Evolutionary conservation across 2,888 invertebrate species (phyloP).

Genomic region (Noctua comes): DNA sequence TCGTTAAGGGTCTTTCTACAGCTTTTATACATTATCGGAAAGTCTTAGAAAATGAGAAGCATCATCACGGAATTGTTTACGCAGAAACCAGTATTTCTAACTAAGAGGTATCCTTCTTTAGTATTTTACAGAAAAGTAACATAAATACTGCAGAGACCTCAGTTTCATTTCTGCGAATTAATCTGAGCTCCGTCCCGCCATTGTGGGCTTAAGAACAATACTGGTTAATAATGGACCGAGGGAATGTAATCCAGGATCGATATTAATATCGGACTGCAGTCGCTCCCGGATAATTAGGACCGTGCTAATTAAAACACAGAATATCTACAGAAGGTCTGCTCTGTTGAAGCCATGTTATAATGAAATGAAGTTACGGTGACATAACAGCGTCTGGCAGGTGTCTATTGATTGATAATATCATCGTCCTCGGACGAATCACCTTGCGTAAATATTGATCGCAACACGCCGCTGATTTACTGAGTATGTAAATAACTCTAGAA

Average conservation of each 20-base stretch:
- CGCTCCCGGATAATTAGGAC: conserved; percentile 35
- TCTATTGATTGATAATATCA: background rate
- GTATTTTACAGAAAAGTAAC: conserved; percentile 16
- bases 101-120: background rate
- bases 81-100: background rate
- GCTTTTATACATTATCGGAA: too few species aligned
- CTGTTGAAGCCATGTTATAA: background rate
- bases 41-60: too few species aligned
- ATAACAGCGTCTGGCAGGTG: background rate
- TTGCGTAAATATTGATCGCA: background rate
- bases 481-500: background rate
- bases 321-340: conserved; percentile 1
- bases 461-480: background rate
- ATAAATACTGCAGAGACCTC: background rate
- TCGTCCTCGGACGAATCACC: background rate
- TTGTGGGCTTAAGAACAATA: conserved; percentile 42
- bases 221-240: conserved; percentile 33
- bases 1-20: too few species aligned
- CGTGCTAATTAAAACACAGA: conserved; percentile 32
- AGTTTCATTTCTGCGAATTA: conserved; percentile 38
- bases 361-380: background rate
- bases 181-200: conserved; percentile 32
- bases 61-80: background rate
- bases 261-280: conserved; percentile 53
- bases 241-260: conserved; percentile 52